These are phyloP conservation scores for Oreonectes daqikongensis DNA, from an alignment of 2,797 vertebrate species.

Conservation along the genomic window DNA sequence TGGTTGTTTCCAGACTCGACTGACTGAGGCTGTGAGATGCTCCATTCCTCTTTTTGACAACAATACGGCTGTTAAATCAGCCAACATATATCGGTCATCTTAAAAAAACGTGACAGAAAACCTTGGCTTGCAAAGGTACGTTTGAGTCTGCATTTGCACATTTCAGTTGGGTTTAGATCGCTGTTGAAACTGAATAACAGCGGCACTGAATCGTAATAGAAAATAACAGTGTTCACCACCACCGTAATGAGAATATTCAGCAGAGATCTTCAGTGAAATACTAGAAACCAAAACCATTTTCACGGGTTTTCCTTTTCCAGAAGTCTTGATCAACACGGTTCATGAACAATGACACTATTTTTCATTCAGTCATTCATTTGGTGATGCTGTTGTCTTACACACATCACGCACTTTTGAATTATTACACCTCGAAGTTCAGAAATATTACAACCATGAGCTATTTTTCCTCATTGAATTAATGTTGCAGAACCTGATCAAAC, in stretches of 20 bases:
- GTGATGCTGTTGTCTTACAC: not conserved
- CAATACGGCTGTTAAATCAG: too few species aligned
- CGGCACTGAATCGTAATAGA: constrained; percentile 70
- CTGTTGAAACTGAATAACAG: constrained; percentile 69
- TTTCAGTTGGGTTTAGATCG: constrained; percentile 64
- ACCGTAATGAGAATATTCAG: constrained; percentile 46
- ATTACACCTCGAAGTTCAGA: too few species aligned
- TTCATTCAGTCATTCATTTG: not conserved
- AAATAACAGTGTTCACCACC: constrained; percentile 70
- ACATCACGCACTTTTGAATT: not conserved
- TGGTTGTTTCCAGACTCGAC: not conserved
- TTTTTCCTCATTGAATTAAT: not conserved
- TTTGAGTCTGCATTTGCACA: not conserved
- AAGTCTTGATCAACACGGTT: constrained; percentile 63
- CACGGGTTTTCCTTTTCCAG: constrained; percentile 54
- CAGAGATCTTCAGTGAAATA: constrained; percentile 2
- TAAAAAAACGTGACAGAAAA: not conserved
- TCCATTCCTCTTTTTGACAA: not conserved
- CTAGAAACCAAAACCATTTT: constrained; percentile 3
- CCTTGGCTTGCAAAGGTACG: too few species aligned
- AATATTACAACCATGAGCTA: not conserved
- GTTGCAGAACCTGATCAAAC: not conserved
- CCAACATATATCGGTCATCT: not conserved
- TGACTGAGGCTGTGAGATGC: not conserved
- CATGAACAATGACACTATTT: constrained; percentile 32